phyloP scores from a whole-genome alignment of 30 jellyfish, hydroid and myxozoan species.

The Hydra vulgaris region DNA sequence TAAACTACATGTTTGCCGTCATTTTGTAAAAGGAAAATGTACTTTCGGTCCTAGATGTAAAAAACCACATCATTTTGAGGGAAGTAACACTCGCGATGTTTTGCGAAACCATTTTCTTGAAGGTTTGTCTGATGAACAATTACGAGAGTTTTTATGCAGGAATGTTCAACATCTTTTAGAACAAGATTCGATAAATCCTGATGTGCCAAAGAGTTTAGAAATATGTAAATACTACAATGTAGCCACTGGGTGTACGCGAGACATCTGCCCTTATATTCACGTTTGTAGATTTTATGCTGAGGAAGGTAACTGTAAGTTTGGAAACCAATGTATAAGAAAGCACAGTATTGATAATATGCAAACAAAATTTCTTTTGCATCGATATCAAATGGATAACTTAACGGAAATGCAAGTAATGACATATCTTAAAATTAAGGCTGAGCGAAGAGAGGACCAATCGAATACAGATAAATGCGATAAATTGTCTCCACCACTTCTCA shows the following conservation, averaged over 20 bases:
- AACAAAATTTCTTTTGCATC: slow-evolving; percentile 32
- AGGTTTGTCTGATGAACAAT: slow-evolving; percentile 37
- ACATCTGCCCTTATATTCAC: slow-evolving; percentile 69
- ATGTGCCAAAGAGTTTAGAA: slow-evolving; percentile 67
- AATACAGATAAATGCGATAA: background rate
- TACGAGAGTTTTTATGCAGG: slow-evolving; percentile 68
- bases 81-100: slow-evolving; percentile 37
- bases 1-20: slow-evolving; percentile 79
- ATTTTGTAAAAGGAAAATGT: slow-evolving; percentile 80
- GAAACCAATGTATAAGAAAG: slow-evolving; percentile 73
- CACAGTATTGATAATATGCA: slow-evolving; percentile 54
- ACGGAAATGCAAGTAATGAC: slow-evolving; percentile 27
- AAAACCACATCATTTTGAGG: slow-evolving; percentile 89
- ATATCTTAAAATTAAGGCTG: slow-evolving; percentile 27
- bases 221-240: slow-evolving; percentile 83
- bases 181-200: slow-evolving; percentile 40
- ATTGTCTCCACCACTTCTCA: slow-evolving; percentile 8
- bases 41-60: slow-evolving; percentile 86
- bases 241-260: slow-evolving; percentile 90
- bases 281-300: slow-evolving; percentile 78
- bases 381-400: slow-evolving; percentile 40
- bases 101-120: slow-evolving; percentile 42
- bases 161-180: slow-evolving; percentile 77
- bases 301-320: slow-evolving; percentile 85
- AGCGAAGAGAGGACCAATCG: slow-evolving; percentile 19